A percentile compares a stretch with the other conserved stretches of the same genome.
Evolutionary conservation across 1,140 invertebrate genomes (phyloP).

Genomic region (Calliopsis andreniformis): DNA sequence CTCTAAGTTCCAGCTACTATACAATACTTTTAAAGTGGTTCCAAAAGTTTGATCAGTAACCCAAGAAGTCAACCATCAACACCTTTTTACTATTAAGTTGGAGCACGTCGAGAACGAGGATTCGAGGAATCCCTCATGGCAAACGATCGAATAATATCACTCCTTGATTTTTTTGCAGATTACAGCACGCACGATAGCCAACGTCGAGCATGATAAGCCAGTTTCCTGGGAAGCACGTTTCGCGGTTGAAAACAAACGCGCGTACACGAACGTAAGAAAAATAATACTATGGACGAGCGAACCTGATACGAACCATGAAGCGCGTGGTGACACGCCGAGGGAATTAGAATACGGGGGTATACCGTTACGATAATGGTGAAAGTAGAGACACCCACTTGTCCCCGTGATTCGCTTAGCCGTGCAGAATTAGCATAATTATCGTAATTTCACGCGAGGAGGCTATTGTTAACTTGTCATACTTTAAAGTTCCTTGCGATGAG

Average conservation of each 20-base stretch:
- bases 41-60: too few species aligned
- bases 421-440: conserved; percentile 56
- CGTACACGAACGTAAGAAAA: conserved; percentile 12
- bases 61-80: too few species aligned
- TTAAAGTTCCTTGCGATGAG: too few species aligned
- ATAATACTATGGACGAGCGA: conserved; percentile 41
- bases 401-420: conserved; percentile 21
- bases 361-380: conserved; percentile 73
- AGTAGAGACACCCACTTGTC: conserved; percentile 66
- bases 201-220: not conserved
- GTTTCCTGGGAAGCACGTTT: not conserved
- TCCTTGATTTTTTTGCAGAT: not conserved
- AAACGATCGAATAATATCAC: too few species aligned
- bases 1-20: too few species aligned
- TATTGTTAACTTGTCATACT: too few species aligned
- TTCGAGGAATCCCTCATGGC: too few species aligned
- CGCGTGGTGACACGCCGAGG: conserved; percentile 47
- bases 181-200: too few species aligned
- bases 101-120: too few species aligned
- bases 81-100: too few species aligned
- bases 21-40: too few species aligned
- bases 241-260: conserved; percentile 15
- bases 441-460: conserved; percentile 12
- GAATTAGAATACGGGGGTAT: conserved; percentile 67
- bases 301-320: conserved; percentile 44